Evolutionary conservation across 2,888 invertebrate genomes (phyloP).

Genomic region (Microctonus brassicae): DNA sequence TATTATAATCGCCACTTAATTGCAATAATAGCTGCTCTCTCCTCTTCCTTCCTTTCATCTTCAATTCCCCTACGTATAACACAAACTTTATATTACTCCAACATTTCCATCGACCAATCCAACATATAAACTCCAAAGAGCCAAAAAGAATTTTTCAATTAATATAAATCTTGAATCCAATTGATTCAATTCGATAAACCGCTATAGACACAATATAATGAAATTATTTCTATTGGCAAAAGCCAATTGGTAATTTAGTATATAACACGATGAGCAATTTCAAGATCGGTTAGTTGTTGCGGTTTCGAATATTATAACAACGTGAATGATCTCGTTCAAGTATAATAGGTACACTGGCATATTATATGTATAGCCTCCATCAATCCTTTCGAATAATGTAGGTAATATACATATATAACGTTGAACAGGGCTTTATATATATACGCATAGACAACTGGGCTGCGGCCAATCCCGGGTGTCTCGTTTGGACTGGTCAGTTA

Average conservation of each 20-base stretch:
- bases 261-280: background rate
- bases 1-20: no score
- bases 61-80: no score
- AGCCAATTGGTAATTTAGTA: background rate
- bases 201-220: background rate
- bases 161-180: no score
- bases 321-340: slow-evolving; percentile 17
- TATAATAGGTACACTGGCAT: background rate
- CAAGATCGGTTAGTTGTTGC: background rate
- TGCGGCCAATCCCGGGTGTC: slow-evolving; percentile 62
- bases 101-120: no score
- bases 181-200: no score
- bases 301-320: background rate
- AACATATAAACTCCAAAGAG: no score
- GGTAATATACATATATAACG: slow-evolving; percentile 20
- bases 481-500: slow-evolving; percentile 67
- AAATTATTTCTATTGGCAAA: background rate
- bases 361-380: slow-evolving; percentile 40
- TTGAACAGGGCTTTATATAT: slow-evolving; percentile 3
- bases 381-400: slow-evolving; percentile 55
- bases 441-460: background rate
- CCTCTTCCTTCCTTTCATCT: no score
- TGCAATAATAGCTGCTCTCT: no score
- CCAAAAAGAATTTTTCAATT: no score
- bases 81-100: no score